phyloP scores from a whole-genome alignment of 2,888 invertebrate genomes.

The Mythimna albipuncta region DNA sequence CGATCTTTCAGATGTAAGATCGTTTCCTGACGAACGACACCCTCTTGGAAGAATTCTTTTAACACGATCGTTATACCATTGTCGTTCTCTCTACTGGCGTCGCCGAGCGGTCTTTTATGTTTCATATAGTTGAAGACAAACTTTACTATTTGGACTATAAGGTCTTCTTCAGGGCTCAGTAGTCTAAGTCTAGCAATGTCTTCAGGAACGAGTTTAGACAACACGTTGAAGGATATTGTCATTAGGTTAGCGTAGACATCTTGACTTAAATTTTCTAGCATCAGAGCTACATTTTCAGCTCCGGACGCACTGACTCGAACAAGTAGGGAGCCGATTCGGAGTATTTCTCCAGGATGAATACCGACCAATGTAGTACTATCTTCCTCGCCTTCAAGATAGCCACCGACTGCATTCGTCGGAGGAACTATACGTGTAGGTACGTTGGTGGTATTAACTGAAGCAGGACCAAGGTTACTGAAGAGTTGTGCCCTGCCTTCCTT shows the following conservation, averaged over 20 bases:
- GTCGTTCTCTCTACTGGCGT: conserved; percentile 75
- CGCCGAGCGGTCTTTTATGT: conserved; percentile 81
- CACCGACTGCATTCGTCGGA: conserved; percentile 68
- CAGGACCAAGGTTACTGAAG: conserved; percentile 80
- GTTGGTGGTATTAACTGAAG: conserved; percentile 72
- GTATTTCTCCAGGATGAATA: conserved; percentile 83
- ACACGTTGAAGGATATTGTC: conserved; percentile 82
- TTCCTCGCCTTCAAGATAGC: conserved; percentile 72
- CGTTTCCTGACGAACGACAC: conserved; percentile 79
- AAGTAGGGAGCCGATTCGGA: conserved; percentile 80
- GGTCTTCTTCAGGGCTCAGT: conserved; percentile 84
- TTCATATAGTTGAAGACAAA: conserved; percentile 86
- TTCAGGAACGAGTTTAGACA: conserved; percentile 79
- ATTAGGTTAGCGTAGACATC: conserved; percentile 82
- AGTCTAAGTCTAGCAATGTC: conserved; percentile 81
- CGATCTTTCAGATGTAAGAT: conserved; percentile 79
- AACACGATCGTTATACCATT: conserved; percentile 81
- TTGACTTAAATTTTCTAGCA: conserved; percentile 82
- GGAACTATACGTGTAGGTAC: conserved; percentile 77
- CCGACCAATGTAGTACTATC: conserved; percentile 74
- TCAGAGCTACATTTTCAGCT: conserved; percentile 78
- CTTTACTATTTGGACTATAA: conserved; percentile 83
- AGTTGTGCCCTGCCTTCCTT: conserved; percentile 78
- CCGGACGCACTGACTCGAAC: conserved; percentile 82
- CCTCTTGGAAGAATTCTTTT: conserved; percentile 86